phyloP scores from a whole-genome alignment of 2,888 invertebrate species.

The Drosophila falleni region DNA sequence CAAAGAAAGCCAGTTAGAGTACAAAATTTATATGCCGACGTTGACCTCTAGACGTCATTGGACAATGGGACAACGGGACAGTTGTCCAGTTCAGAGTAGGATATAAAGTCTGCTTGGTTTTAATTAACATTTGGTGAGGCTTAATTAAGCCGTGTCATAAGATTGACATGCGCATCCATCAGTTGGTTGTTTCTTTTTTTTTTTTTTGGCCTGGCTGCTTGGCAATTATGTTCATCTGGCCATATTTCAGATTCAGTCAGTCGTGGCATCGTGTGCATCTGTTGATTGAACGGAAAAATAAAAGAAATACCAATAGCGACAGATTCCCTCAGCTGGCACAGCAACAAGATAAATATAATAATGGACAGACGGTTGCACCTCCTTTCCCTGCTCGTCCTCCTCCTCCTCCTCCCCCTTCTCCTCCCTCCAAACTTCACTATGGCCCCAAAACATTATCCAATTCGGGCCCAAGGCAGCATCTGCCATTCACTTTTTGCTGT shows the following conservation, averaged over 20 bases:
- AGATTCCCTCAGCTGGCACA: slow-evolving; percentile 32
- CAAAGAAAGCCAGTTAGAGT: slow-evolving; percentile 46
- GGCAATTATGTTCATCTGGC: slow-evolving; percentile 52
- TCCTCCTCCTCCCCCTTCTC: background rate
- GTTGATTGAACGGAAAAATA: slow-evolving; percentile 30
- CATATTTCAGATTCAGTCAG: slow-evolving; percentile 40
- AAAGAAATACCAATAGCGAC: slow-evolving; percentile 44
- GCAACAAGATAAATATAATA: slow-evolving; percentile 35
- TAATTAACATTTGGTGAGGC: slow-evolving; percentile 48
- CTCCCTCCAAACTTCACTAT: background rate
- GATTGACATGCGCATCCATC: slow-evolving; percentile 31
- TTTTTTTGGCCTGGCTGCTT: slow-evolving; percentile 7
- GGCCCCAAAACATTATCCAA: slow-evolving; percentile 60
- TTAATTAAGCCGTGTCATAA: slow-evolving; percentile 53
- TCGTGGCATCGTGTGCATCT: slow-evolving; percentile 31
- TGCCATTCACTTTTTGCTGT: slow-evolving; percentile 73
- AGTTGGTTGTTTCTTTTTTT: background rate
- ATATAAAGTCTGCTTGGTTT: slow-evolving; percentile 27
- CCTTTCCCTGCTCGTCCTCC: slow-evolving; percentile 18
- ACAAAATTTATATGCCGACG: slow-evolving; percentile 54
- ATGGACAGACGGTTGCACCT: slow-evolving; percentile 50
- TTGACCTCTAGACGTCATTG: slow-evolving; percentile 59
- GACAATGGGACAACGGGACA: slow-evolving; percentile 23
- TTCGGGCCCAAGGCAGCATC: slow-evolving; percentile 65
- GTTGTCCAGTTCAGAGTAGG: slow-evolving; percentile 11